Evolutionary conservation across 2,797 vertebrate species (phyloP).

Genomic region (Geotrypetes seraphini): DNA sequence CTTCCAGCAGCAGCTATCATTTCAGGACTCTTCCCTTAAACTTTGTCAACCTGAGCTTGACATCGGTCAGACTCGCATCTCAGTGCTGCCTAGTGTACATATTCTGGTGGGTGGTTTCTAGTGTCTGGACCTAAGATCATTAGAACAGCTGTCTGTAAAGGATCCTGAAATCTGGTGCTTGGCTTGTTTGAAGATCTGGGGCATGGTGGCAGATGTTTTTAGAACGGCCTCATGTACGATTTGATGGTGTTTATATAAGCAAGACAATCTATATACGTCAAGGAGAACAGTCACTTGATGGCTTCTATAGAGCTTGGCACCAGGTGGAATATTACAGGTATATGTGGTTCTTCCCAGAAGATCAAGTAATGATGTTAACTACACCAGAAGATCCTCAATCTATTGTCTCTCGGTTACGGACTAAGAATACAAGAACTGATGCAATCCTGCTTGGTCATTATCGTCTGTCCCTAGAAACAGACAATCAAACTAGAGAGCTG

Average conservation of each 20-base stretch:
- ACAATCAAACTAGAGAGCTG: constrained; percentile 99
- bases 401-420: constrained; percentile 80
- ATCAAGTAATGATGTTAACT: constrained; percentile 86
- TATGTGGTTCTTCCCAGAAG: constrained; percentile 90
- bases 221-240: too few species aligned
- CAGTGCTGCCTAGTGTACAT: too few species aligned
- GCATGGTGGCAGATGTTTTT: too few species aligned
- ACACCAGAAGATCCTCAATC: constrained; percentile 84
- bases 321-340: constrained; percentile 90
- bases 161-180: too few species aligned
- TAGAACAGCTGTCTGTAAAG: too few species aligned
- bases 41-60: constrained; percentile 81
- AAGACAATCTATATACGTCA: constrained; percentile 94
- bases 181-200: too few species aligned
- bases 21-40: constrained; percentile 76
- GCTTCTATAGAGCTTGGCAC: constrained; percentile 95
- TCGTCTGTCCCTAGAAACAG: constrained; percentile 92
- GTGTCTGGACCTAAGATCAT: too few species aligned
- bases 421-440: constrained; percentile 78
- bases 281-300: constrained; percentile 93
- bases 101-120: too few species aligned
- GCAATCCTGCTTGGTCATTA: constrained; percentile 87
- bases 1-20: constrained; percentile 83
- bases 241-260: constrained; percentile 95
- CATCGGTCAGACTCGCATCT: constrained; percentile 79